Base-by-base conservation (phyloP, 2,888 invertebrate genomes). In the Tipula lateralis region DNA sequence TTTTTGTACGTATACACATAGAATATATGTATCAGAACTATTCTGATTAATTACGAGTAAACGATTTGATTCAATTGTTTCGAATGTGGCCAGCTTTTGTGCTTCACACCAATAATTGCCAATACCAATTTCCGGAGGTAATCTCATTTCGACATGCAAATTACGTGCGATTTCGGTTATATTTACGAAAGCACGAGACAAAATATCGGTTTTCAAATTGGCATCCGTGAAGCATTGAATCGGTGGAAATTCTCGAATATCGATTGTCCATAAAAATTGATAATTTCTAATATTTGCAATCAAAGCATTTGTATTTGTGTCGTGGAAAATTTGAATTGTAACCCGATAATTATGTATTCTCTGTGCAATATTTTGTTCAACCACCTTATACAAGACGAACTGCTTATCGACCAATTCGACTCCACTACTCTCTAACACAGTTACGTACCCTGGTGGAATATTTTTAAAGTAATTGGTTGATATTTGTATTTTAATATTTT, bases 71-170 rank as follows among this genome's bases (percentile, higher is more conserved):
- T 7, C 24, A 12, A 66, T 24, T 9, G 66, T 24, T 66, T 66
- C 6, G 24, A 66, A 66, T 24, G 66, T 66, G 7, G 9, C 7
- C 19, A 24, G 24, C 9, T 66, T 66, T 66, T 82, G 82, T 2
- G 30, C 82, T n/a, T 82, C 82, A 19, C 82, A 82, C 82, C 82
- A 82, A 32, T 82, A 82, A 13, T 66, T 66, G 19, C 66, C 66
- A 12, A 66, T 66, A 2, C 66, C 66, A 9, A 1, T 19, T 2
- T 66, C 0, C 1, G 0, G 4, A 1, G 66, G 66, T 9, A 66
- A 24, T 24, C 24, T 9, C 7, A 66, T 66, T 9, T 1, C 12
- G 9, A 66, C 24, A 66, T 66, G 66, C 9, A 7, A 24, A 24
- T 66, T 66, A 24, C 7, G 66, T 2, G 24, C 66, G 9, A 66